A percentile compares a stretch with the other conserved stretches of the same genome.
Conservation (phyloP, 2,113 vertebrate genomes). For the Daboia siamensis region DNA sequence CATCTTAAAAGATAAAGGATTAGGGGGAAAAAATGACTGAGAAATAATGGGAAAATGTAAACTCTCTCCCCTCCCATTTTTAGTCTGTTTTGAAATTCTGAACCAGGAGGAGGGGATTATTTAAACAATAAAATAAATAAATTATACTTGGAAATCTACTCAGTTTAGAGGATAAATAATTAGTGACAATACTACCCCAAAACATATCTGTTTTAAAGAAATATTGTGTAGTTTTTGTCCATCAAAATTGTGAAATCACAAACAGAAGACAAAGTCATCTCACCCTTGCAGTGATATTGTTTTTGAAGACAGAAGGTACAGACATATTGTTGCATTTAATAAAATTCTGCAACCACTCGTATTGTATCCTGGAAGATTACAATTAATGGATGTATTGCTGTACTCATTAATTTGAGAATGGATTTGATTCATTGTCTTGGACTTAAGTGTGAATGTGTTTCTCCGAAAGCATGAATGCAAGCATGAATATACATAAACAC, state of each 20-base stretch:
- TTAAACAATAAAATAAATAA: not conserved
- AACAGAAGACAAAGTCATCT: not conserved
- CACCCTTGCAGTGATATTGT: not conserved
- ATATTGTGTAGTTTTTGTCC: not conserved
- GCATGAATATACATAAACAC: not conserved
- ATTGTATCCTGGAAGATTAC: not conserved
- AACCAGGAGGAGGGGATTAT: not conserved
- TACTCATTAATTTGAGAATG: not conserved
- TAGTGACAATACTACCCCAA: not conserved
- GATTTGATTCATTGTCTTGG: not conserved
- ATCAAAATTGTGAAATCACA: not conserved
- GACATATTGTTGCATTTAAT: not conserved
- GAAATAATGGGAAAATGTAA: not conserved
- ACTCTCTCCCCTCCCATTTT: not conserved
- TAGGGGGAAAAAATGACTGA: not conserved
- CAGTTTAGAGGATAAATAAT: not conserved
- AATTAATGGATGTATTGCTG: not conserved
- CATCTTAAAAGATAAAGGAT: slow-evolving; percentile 27
- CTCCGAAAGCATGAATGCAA: not conserved
- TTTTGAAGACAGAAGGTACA: not conserved
- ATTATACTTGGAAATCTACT: not conserved
- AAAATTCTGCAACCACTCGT: not conserved
- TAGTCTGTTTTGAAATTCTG: not conserved
- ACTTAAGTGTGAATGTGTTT: not conserved
- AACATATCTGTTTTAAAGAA: not conserved